Percentiles rank a stretch among this genome's conserved stretches.
phyloP scores from a whole-genome alignment of 1,140 invertebrate species.

The Marisa cornuarietis region DNA sequence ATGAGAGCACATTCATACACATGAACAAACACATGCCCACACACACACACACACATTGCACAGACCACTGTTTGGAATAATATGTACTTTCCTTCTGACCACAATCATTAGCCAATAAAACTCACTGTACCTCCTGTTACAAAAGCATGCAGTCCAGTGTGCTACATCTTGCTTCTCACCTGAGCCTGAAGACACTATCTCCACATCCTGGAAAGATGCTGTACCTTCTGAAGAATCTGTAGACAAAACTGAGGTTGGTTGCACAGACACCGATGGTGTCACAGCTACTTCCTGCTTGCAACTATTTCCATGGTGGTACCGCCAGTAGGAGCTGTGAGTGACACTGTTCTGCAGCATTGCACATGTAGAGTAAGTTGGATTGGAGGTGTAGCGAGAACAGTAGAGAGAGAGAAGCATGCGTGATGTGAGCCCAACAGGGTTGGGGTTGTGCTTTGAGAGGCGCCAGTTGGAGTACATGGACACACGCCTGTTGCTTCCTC shows the following conservation, averaged over 20 bases:
- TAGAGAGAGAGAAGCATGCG: slow-evolving; percentile 73
- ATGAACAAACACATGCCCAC: not conserved
- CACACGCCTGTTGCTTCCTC: slow-evolving; percentile 81
- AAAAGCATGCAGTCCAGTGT: not conserved
- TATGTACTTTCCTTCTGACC: too few species aligned
- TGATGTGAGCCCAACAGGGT: slow-evolving; percentile 77
- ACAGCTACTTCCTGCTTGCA: slow-evolving; percentile 34
- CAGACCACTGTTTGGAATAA: too few species aligned
- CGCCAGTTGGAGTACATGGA: slow-evolving; percentile 99
- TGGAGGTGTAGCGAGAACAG: slow-evolving; percentile 32
- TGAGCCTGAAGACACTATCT: not conserved
- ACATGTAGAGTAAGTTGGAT: slow-evolving; percentile 78
- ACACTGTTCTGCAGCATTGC: slow-evolving; percentile 59
- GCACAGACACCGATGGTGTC: slow-evolving; percentile 4
- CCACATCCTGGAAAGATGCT: slow-evolving; percentile 7
- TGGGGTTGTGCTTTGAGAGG: slow-evolving; percentile 70
- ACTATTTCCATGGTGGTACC: slow-evolving; percentile 34
- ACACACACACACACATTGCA: not conserved
- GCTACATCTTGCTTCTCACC: slow-evolving; percentile 5
- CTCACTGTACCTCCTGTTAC: not conserved
- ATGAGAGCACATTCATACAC: not conserved
- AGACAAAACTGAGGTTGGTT: not conserved
- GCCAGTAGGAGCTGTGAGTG: slow-evolving; percentile 66
- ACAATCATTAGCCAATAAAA: not conserved
- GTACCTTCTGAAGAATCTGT: not conserved